A percentile compares a stretch with the other conserved stretches of the same genome.
phyloP scores from a whole-genome alignment of 2,888 invertebrate species.

The Xestia sexstrigata region DNA sequence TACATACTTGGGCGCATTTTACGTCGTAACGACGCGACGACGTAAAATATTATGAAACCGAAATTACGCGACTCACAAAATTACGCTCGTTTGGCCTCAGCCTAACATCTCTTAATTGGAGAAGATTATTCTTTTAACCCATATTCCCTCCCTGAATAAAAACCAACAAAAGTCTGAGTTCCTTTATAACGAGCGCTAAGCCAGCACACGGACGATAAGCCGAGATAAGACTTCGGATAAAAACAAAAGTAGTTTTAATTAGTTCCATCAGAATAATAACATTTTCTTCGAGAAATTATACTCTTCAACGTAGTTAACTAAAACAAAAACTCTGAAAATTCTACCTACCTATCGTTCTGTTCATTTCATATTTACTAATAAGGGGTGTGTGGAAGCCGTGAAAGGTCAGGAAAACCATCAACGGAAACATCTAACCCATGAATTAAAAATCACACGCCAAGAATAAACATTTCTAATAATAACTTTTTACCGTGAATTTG shows the following conservation, averaged over 20 bases:
- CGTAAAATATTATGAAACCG: too few relatives aligned
- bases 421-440: constrained; percentile 66
- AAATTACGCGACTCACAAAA: too few relatives aligned
- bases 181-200: constrained; percentile 5
- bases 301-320: background rate
- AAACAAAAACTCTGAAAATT: background rate
- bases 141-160: constrained; percentile 5
- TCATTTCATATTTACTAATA: constrained; percentile 7
- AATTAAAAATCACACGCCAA: constrained; percentile 68
- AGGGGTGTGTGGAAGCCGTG: constrained; percentile 39
- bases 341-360: background rate
- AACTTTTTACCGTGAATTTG: constrained; percentile 29
- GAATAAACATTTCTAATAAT: constrained; percentile 38
- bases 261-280: constrained; percentile 5
- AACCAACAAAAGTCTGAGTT: background rate
- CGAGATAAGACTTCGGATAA: background rate
- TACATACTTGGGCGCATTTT: too few relatives aligned
- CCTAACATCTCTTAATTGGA: constrained; percentile 15
- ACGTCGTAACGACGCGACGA: too few relatives aligned
- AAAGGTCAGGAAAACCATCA: constrained; percentile 76
- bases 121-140: constrained; percentile 1
- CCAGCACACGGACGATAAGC: constrained; percentile 6
- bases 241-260: constrained; percentile 16
- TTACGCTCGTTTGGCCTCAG: too few relatives aligned
- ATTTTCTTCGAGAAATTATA: constrained; percentile 14